Percentiles rank a stretch among this genome's conserved stretches.
Evolutionary conservation across 2,888 invertebrate species (phyloP).

Genomic region (Gerris lacustris): DNA sequence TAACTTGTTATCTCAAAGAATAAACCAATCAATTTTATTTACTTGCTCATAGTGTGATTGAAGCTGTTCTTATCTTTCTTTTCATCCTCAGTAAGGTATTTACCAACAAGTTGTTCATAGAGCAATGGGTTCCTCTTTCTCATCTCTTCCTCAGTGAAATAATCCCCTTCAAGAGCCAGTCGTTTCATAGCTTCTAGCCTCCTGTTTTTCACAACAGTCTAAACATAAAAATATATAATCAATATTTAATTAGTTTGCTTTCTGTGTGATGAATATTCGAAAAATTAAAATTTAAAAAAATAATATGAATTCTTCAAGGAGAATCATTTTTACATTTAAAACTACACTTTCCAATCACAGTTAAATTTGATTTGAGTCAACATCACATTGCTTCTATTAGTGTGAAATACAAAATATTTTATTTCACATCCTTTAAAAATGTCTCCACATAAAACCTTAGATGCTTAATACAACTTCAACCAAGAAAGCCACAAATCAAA

Average conservation of each 20-base stretch:
- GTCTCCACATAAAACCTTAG: no score
- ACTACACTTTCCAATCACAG: not conserved
- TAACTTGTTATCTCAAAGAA: no score
- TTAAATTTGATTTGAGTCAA: no score
- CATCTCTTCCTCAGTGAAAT: constrained; percentile 89
- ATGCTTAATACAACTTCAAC: no score
- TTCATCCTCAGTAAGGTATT: constrained; percentile 67
- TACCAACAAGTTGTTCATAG: constrained; percentile 81
- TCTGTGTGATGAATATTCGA: not conserved
- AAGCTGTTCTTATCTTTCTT: constrained; percentile 46
- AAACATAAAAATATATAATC: constrained; percentile 24
- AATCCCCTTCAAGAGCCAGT: constrained; percentile 54
- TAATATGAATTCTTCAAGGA: constrained; percentile 4
- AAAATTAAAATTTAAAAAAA: constrained; percentile 1
- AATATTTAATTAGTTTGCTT: no score
- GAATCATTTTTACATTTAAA: not conserved
- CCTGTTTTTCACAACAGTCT: constrained; percentile 58
- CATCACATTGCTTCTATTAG: no score
- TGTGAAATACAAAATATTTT: no score
- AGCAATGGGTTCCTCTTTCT: constrained; percentile 78
- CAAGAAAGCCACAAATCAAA: no score
- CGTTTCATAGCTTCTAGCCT: constrained; percentile 68
- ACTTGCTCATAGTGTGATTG: constrained; percentile 19
- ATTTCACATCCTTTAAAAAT: no score
- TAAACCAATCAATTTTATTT: not conserved